Percentiles rank a stretch among this genome's conserved stretches.
Evolutionary conservation across 2,888 invertebrate genomes (phyloP).

Genomic region (Monoplex corrugatus): DNA sequence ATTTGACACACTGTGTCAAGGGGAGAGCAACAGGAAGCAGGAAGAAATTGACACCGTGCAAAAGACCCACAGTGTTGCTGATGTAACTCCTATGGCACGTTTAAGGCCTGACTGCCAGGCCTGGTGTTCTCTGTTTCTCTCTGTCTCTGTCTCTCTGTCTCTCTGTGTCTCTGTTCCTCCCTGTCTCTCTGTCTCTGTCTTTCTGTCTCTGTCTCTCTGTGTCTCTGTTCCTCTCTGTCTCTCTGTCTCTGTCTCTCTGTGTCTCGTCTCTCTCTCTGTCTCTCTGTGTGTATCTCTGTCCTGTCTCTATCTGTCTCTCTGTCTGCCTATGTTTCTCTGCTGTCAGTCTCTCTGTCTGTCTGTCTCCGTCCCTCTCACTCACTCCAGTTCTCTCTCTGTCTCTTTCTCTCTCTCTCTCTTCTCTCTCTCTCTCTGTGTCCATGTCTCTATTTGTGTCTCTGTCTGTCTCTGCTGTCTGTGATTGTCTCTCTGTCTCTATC

Average conservation of each 20-base stretch:
- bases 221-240: neutral
- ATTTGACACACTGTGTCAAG: too few species aligned
- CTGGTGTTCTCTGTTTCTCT: neutral
- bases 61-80: neutral
- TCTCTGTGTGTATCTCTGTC: neutral
- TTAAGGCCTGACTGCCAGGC: neutral
- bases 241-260: neutral
- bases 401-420: neutral
- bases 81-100: too few species aligned
- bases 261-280: too few species aligned
- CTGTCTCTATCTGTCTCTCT: neutral
- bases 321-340: neutral
- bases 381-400: neutral
- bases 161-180: too few species aligned
- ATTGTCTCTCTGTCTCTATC: neutral
- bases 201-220: too few species aligned
- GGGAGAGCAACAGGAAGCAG: constrained; percentile 21
- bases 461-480: too few species aligned
- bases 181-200: neutral
- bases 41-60: constrained; percentile 18
- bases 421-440: neutral
- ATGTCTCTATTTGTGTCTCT: neutral
- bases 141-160: neutral
- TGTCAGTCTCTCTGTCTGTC: neutral
- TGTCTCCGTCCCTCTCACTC: neutral